Evolutionary conservation across 2,888 invertebrate species (phyloP).

Genomic region (Stenchaetothrips biformis): DNA sequence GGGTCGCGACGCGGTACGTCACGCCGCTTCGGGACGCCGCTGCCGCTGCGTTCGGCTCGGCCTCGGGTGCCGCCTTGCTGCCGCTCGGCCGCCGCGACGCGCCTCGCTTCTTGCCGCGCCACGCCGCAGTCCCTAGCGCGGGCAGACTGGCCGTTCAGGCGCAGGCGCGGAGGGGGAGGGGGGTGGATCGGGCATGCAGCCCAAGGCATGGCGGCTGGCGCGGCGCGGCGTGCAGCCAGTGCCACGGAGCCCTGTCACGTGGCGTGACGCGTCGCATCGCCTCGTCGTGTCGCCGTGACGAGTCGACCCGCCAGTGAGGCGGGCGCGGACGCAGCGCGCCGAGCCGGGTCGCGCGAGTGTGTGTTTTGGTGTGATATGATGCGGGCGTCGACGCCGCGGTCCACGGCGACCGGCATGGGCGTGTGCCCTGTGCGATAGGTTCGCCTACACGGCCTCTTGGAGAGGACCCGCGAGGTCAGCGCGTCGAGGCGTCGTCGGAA

Average conservation of each 20-base stretch:
- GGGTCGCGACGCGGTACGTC: background rate
- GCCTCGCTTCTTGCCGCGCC: background rate
- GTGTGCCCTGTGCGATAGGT: background rate
- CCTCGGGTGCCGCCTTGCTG: no score
- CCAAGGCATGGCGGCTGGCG: background rate
- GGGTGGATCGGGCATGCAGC: no score
- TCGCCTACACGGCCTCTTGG: slow-evolving; percentile 9
- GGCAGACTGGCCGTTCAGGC: no score
- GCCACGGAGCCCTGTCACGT: slow-evolving; percentile 14
- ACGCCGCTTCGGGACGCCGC: background rate
- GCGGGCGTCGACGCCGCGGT: background rate
- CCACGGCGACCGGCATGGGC: background rate
- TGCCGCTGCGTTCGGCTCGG: background rate
- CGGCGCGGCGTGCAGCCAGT: background rate
- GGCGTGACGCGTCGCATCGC: slow-evolving; percentile 21
- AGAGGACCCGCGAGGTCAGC: slow-evolving; percentile 28
- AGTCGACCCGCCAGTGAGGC: background rate
- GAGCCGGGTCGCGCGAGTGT: no score
- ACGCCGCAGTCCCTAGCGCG: background rate
- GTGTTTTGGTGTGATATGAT: no score
- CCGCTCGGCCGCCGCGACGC: background rate
- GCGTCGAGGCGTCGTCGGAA: slow-evolving; percentile 16
- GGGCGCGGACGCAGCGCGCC: no score
- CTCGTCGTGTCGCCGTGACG: background rate
- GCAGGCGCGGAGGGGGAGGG: no score